Evolutionary conservation across 2,797 vertebrate genomes (phyloP), one percentile per base, ranked within the genome.

Genomic region (Pantherophis alleghaniensis): DNA sequence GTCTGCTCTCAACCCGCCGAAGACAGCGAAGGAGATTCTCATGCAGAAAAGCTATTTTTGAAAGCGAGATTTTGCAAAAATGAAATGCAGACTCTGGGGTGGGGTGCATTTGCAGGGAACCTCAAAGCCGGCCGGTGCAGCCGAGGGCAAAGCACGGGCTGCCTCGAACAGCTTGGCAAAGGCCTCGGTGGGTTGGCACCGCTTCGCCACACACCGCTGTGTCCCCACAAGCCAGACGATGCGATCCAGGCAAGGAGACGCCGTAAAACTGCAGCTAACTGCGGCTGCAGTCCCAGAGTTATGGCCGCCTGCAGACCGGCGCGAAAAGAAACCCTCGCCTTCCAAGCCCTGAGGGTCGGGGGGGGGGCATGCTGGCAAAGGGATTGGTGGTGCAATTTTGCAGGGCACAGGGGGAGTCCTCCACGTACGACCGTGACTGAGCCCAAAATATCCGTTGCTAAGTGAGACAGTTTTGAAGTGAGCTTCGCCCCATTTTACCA

Each of bases 161-260:
- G 26, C 9, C 56, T 86, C 13, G 51, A 37, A 86, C 18, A 22
- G 18, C 24, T 37, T 90, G 0, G 56, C 60, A 28, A 89, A 60
- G 32, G 26, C 16, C 0, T 90, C 60, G 61, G 26, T 0, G 4
- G 1, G 0, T 20, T 0, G 37, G 63, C 16, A 88, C 26, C 0
- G 28, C 28, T 94, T 93, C 91, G 0, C 1, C 3, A 32, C 18
- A 86, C 53, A 86, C 91, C 14, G 47, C 61, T 91, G 18, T 16
- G 28, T 22, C 0, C 0, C 90, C 87, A 74, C 88, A 0, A 0
- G 0, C 37, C 94, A 83, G 51, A 14, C 16, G 0, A 74, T 1
- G 3, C 92, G 1, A 87, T 59, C 89, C 13, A 92, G 2, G 63
- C 90, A 37, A 47, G 86, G 51, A 18, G 0, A 0, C 7, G 90